Evolutionary conservation across 2,888 invertebrate species (phyloP).

Genomic region (Platynereis dumerilii): DNA sequence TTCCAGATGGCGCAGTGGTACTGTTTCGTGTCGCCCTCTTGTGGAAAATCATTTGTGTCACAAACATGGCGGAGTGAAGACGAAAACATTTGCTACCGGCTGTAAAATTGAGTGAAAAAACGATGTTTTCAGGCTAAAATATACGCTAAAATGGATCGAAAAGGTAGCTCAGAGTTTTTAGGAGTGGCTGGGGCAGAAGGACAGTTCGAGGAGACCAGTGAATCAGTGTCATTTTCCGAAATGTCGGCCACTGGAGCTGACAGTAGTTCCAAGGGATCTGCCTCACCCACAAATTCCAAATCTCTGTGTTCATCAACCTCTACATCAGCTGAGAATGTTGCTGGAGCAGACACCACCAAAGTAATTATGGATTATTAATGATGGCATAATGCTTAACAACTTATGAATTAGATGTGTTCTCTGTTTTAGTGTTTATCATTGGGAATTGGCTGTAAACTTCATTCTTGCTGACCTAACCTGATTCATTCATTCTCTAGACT

Average conservation of each 20-base stretch:
- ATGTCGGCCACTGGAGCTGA: slow-evolving; percentile 11
- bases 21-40: too few relatives aligned
- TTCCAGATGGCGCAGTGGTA: too few relatives aligned
- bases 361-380: slow-evolving; percentile 7
- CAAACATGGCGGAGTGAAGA: too few relatives aligned
- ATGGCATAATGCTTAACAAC: neutral
- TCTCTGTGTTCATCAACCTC: slow-evolving; percentile 59
- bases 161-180: slow-evolving; percentile 20
- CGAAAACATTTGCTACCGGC: too few relatives aligned
- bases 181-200: slow-evolving; percentile 12
- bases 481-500: too few relatives aligned
- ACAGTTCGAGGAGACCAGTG: slow-evolving; percentile 20
- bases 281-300: slow-evolving; percentile 49
- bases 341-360: slow-evolving; percentile 21
- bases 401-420: neutral
- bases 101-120: too few relatives aligned
- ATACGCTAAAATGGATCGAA: slow-evolving; percentile 13
- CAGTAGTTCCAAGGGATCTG: slow-evolving; percentile 35
- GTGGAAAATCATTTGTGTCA: too few relatives aligned
- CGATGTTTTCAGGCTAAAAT: too few relatives aligned
- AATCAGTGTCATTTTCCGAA: slow-evolving; percentile 24
- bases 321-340: slow-evolving; percentile 58
- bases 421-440: too few relatives aligned
- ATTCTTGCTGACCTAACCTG: too few relatives aligned
- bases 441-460: too few relatives aligned